These are phyloP conservation scores for Picathartes gymnocephalus DNA, from an alignment of 2,113 vertebrate species.

Conservation along the genomic window DNA sequence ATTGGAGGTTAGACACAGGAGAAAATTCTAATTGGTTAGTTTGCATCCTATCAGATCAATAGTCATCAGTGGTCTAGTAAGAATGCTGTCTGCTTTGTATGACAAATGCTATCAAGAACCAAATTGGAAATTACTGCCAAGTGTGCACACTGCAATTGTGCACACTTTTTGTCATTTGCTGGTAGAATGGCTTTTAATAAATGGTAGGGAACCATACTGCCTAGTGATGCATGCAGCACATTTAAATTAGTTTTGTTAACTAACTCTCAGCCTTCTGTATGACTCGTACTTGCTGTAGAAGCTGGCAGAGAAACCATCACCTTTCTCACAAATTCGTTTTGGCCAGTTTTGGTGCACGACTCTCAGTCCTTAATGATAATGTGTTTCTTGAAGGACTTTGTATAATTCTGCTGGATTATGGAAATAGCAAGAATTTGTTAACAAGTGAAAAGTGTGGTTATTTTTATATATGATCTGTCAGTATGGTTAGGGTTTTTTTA, in stretches of 20 bases:
- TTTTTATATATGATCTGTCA: background rate
- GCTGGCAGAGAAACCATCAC: background rate
- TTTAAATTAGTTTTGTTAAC: background rate
- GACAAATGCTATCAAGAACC: background rate
- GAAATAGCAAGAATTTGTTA: background rate
- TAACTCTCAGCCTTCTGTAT: background rate
- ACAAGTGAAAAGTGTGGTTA: background rate
- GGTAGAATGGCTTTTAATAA: background rate
- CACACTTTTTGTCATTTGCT: background rate
- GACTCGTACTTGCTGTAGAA: background rate
- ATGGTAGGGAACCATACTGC: background rate
- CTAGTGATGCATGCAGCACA: background rate
- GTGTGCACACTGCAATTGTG: fast-evolving
- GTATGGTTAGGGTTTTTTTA: background rate
- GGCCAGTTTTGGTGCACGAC: background rate
- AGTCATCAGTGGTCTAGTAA: background rate
- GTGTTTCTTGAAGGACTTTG: background rate
- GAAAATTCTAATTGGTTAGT: background rate
- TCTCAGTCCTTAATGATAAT: background rate
- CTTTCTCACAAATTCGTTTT: background rate
- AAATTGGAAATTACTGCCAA: background rate
- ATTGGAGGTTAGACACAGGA: background rate
- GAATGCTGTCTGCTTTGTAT: background rate
- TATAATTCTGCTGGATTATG: background rate
- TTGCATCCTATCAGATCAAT: background rate